Evolutionary conservation across 2,888 invertebrate species (phyloP), one percentile per base, ranked within the genome.

Genomic region (Branchellion lobata): DNA sequence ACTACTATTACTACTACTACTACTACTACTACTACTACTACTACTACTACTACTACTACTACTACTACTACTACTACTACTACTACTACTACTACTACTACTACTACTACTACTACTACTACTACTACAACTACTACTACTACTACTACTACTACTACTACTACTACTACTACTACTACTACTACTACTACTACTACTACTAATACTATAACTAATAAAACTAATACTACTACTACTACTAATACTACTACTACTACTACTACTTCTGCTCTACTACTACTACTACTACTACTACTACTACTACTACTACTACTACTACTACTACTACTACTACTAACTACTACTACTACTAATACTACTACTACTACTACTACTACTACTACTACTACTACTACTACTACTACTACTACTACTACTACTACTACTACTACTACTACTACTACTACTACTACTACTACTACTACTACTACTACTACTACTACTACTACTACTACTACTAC

Each of bases 401-500:
- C 65, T 65, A 65, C 65, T 65, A 65, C 65, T 65, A 65, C 65
- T 65, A 65, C 65, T 65, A 65, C 65, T 65, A 65, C 65, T 65
- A 65, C 65, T 65, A 65, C 65, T 65, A 65, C 65, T 65, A 65
- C 65, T 65, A 65, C 65, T 65, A 65, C 65, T 65, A 65, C 65
- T 65, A 65, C 65, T 65, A 65, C 65, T 65, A 65, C 29, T 65
- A 65, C 65, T 65, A 65, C 24, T 65, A 65, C 5, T 27, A 65
- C n/a, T 65, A 65, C 29, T 27, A 65, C 65, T 65, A 27, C n/a
- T 65, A 11, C 29, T 65, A 65, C 65, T 75, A 24, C 0, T 65
- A 31, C 53, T 75, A 75, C 75, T 75, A 57, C 51, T 75, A 75
- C 75, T 75, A 75, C 57, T 75, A 75, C 75, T 75, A 75, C 51